phyloP scores from a whole-genome alignment of 2,888 invertebrate genomes.

The Apocheima hispidaria region DNA sequence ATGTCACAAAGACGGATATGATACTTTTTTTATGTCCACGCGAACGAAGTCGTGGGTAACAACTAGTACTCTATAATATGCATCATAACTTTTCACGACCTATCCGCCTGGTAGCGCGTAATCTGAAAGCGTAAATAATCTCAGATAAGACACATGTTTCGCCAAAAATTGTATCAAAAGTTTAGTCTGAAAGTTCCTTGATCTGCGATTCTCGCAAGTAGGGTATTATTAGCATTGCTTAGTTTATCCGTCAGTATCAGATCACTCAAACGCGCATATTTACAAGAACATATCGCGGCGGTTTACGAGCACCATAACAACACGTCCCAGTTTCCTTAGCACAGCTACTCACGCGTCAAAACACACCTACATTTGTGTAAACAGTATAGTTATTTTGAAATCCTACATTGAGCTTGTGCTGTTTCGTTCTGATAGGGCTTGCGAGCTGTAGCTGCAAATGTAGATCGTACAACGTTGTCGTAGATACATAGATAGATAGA shows the following conservation, averaged over 20 bases:
- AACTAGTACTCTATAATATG: too few species aligned
- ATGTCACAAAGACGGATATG: too few species aligned
- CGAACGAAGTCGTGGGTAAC: too few species aligned
- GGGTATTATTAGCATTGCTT: slow-evolving; percentile 34
- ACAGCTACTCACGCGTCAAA: slow-evolving; percentile 29
- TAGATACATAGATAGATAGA: too few species aligned
- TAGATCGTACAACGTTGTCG: too few species aligned
- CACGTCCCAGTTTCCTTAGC: slow-evolving; percentile 54
- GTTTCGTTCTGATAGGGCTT: slow-evolving; percentile 9
- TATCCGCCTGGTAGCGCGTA: too few species aligned
- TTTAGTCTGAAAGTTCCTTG: background rate
- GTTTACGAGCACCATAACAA: slow-evolving; percentile 56
- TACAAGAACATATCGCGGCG: slow-evolving; percentile 57
- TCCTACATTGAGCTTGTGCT: slow-evolving; percentile 28
- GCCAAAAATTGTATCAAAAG: background rate
- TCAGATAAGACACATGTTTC: background rate
- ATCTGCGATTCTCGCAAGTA: background rate
- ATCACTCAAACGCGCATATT: slow-evolving; percentile 54
- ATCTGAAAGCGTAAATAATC: too few species aligned
- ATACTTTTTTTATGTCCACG: too few species aligned
- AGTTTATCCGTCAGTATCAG: slow-evolving; percentile 34
- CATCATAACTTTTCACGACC: too few species aligned
- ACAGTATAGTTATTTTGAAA: slow-evolving; percentile 31
- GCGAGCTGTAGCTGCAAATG: background rate
- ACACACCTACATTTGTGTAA: slow-evolving; percentile 31